Conservation (phyloP, 1,140 invertebrate genomes). For the Matsumurasca onukii region DNA sequence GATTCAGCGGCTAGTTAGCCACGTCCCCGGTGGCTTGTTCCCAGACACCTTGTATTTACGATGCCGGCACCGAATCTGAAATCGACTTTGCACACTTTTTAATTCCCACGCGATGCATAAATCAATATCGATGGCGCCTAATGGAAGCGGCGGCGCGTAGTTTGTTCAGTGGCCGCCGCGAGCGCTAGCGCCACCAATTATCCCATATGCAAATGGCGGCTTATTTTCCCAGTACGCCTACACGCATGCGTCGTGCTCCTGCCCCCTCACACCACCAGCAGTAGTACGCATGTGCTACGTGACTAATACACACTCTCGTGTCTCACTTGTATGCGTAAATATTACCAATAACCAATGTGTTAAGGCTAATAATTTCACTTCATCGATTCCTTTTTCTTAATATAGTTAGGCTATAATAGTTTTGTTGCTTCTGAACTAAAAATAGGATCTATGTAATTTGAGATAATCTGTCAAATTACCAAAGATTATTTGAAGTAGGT, state of each 20-base stretch:
- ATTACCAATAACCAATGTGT: no score
- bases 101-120: conserved; percentile 9
- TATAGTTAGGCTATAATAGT: no score
- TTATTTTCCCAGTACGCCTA: conserved; percentile 21
- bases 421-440: no score
- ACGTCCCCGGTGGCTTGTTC: neutral
- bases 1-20: conserved; percentile 6
- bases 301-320: neutral
- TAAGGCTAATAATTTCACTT: no score
- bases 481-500: no score
- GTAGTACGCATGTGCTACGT: conserved; percentile 12
- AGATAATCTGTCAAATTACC: no score
- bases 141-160: conserved; percentile 7
- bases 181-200: conserved; percentile 23
- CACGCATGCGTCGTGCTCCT: neutral
- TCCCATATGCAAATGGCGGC: conserved; percentile 19
- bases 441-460: no score
- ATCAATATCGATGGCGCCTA: conserved; percentile 21
- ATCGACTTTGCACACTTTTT: conserved; percentile 26
- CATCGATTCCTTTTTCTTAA: no score
- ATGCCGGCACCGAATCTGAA: conserved; percentile 16
- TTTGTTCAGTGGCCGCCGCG: conserved; percentile 18
- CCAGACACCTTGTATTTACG: conserved; percentile 9
- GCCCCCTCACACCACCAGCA: neutral
- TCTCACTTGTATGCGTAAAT: neutral